A percentile compares a stretch with the other conserved stretches of the same genome.
Evolutionary conservation across 2,113 vertebrate species (phyloP).

Genomic region (Podarcis raffonei): DNA sequence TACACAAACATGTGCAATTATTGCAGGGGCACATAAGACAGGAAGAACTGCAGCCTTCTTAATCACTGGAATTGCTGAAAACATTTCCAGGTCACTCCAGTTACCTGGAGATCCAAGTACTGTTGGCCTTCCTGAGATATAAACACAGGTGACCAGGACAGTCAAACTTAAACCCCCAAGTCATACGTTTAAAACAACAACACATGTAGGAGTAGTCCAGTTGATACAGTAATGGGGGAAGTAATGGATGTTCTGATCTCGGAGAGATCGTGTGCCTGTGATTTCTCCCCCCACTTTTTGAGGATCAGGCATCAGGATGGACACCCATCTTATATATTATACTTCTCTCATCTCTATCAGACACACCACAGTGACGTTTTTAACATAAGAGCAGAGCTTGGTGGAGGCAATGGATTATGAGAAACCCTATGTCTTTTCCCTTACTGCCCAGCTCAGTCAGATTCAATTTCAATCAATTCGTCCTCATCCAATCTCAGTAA

Average conservation of each 20-base stretch:
- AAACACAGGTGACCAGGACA: not conserved
- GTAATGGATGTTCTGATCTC: not conserved
- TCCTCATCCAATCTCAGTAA: not conserved
- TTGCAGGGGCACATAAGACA: not conserved
- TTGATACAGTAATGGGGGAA: not conserved
- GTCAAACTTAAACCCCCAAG: not conserved
- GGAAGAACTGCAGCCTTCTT: not conserved
- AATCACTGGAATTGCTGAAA: not conserved
- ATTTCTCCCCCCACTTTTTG: not conserved
- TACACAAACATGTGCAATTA: not conserved
- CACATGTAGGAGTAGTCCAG: not conserved
- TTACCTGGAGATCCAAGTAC: not conserved
- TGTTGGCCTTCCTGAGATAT: not conserved
- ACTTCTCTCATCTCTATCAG: not conserved
- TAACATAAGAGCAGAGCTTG: not conserved
- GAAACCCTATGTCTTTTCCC: not conserved
- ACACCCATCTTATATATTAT: not conserved
- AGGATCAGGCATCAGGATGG: not conserved
- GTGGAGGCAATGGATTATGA: not conserved
- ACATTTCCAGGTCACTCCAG: not conserved
- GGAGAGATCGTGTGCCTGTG: not conserved
- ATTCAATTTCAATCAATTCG: not conserved
- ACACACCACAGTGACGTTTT: not conserved
- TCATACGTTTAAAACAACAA: not conserved
- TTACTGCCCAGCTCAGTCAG: not conserved